Base-by-base conservation (phyloP, 2,888 invertebrate species). In the Lasioglossum villosulum region DNA sequence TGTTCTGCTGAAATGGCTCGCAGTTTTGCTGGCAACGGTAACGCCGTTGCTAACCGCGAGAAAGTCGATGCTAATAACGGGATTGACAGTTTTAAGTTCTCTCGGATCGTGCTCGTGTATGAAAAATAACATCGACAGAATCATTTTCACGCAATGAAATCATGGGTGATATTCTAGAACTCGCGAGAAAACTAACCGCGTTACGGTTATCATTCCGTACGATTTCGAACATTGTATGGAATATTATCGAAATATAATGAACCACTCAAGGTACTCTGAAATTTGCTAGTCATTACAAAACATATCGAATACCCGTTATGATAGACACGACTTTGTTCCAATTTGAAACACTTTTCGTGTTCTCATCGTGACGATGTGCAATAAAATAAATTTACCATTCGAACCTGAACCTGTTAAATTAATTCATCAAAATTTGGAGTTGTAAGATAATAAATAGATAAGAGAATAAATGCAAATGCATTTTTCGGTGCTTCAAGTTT, bases 31-130 rank as follows among this genome's bases (percentile, higher is more conserved):
- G 23, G n/a, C 16, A 30, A 37, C 30, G 37, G 16, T 70, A 78
- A 63, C 75, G 71, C 8, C 66, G 19, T 19, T 27, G 48, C 30
- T 59, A 77, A 77, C 27, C 12, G 14, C 42, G 23, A 63, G 52
- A 56, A 16, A 83, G 75, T 83, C 74, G 37, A 80, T 66, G 66
- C 56, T 74, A 83, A 82, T 76, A 75, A 12, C 72, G 42, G 52
- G 72, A 72, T 72, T 52, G 73, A 83, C 76, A 77, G 23, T 39
- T 56, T 39, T 34, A 30, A 76, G 37, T 52, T n/a, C 16, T 80
- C 45, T 37, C 39, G 27, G 30, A 30, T 59, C 10, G 30, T 14
- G 16, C 12, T 2, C 23, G 14, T 30, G 45, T 68, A 68, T 77
- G 19, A 37, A 16, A 56, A 48, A 23, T 39, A 76, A 52, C 39